Evolutionary conservation across 2,888 invertebrate genomes (phyloP), one percentile per base, ranked within the genome.

Genomic region (Apamea monoglypha): DNA sequence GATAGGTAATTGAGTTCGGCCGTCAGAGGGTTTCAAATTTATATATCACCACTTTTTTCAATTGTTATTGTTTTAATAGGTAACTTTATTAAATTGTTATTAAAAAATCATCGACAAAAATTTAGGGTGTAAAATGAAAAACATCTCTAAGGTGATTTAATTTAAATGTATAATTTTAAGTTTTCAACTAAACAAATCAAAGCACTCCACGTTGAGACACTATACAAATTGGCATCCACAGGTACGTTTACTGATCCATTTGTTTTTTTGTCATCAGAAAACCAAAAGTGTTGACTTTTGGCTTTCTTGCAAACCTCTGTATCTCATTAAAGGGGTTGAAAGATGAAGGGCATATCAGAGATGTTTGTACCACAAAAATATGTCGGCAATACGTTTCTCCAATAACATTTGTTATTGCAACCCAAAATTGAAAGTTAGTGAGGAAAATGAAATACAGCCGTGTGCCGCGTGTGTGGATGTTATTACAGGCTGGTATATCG

Each of bases 361-460:
- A 61, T 29, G 32, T 68, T 77, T 72, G 64, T 67, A 78, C 36
- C 29, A 59, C 32, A 61, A 50, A 63, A 75, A 50, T 73, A 67
- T 70, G 72, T 73, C 50, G n/a, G 32, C 63, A 78, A 86, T 76
- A 82, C 40, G 16, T 78, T 78, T 50, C 16, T n/a, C 14, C 63
- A 86, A 84, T 82, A 82, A 64, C 40, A 44, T 73, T 32, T 69
- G 69, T 56, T 86, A 82, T 84, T 86, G 83, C 78, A 75, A 36
- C 40, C 56, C 64, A 83, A 68, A 82, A n/a, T n/a, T 56, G 64
- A 76, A 74, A 78, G 71, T 63, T 63, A 56, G 36, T 16, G 8
- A 29, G 40, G 72, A 14, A 77, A 75, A 71, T 76, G 67, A 78
- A 76, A 82, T 61, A 78, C 75, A 78, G 25, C 18, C 53, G 10